Base-by-base conservation (phyloP, 2,113 vertebrate species). In the Nothoprocta perdicaria region DNA sequence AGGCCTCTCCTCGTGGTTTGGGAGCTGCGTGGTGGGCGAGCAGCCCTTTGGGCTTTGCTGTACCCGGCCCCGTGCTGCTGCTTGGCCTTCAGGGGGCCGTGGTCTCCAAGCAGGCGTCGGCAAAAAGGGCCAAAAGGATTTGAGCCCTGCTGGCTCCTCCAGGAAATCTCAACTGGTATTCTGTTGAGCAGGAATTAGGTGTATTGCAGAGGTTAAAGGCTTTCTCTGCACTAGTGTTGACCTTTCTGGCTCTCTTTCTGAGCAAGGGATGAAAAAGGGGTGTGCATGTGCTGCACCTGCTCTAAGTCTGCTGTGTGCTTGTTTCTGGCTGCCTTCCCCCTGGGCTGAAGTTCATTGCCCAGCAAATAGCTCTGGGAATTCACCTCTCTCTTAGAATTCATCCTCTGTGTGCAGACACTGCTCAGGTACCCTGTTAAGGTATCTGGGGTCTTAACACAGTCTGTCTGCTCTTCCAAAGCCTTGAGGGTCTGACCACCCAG, bases 1-100 rank as follows among this genome's bases (percentile, higher is more conserved):
- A n/a, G 52, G 26, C 11, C 17, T 19, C 5, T 31, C 24, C 31
- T 13, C 35, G 38, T 55, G 31, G 63, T 33, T 29, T 16, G 33
- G 46, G 46, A 45, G 24, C 63, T 7, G 11, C 15, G 24, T 22
- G 48, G 31, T 3, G 3, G 3, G 31, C 29, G 27, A n/a, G 27
- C 9, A 3, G 57, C 53, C 29, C 23, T 46, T 23, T 12, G 33
- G 24, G 19, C 10, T 35, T 35, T 21, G 41, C 4, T 1, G 14
- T 7, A 35, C n/a, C 1, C 14, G 4, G 23, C 7, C 29, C 31
- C 2, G 1, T 17, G 15, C 35, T 50, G 7, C 65, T 24, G 63
- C 58, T 13, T 10, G n/a, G 27, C n/a, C 33, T 1, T 12, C 7
- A 31, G 1, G 8, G 2, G 29, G 3, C 6, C 3, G 0, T 27